Conservation (phyloP, 2,888 invertebrate species). For the Mimas tiliae region DNA sequence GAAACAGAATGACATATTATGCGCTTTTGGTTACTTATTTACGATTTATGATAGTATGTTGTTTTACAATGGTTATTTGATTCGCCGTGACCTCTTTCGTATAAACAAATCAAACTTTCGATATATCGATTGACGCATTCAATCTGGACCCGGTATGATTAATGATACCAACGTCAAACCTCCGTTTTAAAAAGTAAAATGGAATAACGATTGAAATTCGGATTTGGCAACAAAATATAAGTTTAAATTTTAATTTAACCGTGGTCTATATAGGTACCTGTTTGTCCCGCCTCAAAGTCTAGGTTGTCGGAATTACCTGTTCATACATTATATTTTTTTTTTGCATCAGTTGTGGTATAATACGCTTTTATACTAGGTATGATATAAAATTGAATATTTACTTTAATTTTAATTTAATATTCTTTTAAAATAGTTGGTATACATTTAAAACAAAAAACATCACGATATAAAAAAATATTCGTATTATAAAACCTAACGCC, state of each 20-base stretch:
- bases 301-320: neutral
- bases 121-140: constrained; percentile 28
- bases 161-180: constrained; percentile 25
- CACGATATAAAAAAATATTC: too few species aligned
- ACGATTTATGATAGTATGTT: too few species aligned
- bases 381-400: too few species aligned
- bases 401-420: too few species aligned
- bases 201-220: neutral
- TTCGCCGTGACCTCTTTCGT: constrained; percentile 20
- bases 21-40: too few species aligned
- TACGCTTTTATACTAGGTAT: too few species aligned
- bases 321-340: neutral
- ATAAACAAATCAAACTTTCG: constrained; percentile 20
- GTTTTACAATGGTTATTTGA: constrained; percentile 2
- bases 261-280: neutral
- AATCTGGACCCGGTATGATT: constrained; percentile 19
- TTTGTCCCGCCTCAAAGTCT: neutral
- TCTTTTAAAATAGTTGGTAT: too few species aligned
- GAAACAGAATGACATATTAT: too few species aligned
- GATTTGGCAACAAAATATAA: constrained; percentile 12
- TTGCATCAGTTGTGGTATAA: too few species aligned
- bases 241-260: neutral
- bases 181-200: constrained; percentile 3
- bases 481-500: too few species aligned
- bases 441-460: too few species aligned